Evolutionary conservation across 2,797 vertebrate genomes (phyloP), one percentile per base, ranked within the genome.

Genomic region (Myiotriccus ornatus): DNA sequence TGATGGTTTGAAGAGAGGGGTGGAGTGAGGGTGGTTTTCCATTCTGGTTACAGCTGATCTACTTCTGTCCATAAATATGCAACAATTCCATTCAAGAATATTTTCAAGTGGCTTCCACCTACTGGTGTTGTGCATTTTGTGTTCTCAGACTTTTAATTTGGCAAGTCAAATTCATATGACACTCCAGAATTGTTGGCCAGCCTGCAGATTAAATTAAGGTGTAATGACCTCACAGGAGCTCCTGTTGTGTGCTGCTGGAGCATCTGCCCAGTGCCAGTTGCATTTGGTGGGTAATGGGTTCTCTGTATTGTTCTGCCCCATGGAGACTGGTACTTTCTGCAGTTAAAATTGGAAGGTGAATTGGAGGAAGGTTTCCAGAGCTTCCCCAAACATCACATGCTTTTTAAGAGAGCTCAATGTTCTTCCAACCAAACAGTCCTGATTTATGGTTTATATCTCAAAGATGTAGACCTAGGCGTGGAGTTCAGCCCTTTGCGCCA

Each of bases 201-300:
- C 39, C 14, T 18, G 44, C 34, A 71, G 82, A 41, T 80, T 55
- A 94, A 92, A 65, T 89, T 57, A 87, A 94, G 92, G 73, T 86
- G 83, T 87, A 50, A 84, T 43, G 74, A 87, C 82, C 41, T 88
- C 67, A 85, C 80, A 91, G 95, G 67, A 94, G 84, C 84, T 95
- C 62, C 83, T 95, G 94, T 94, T 56, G 9, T 14, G 20, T 44
- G 28, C 35, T 97, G 87, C 95, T 96, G 97, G 93, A 95, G 82
- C 93, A 91, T 84, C 80, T 93, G 78, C 94, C 70, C 79, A 69
- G 74, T n/a, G 44, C 34, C n/a, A 39, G 21, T 22, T 50, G 24
- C 8, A 2, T 43, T 52, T 68, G 55, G 28, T 69, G 85, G 80
- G 73, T 73, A 16, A 60, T 24, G 78, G 41, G 60, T 94, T 92